Evolutionary conservation across 2,113 vertebrate genomes (phyloP), one percentile per base, ranked within the genome.

Genomic region (Bungarus multicinctus): DNA sequence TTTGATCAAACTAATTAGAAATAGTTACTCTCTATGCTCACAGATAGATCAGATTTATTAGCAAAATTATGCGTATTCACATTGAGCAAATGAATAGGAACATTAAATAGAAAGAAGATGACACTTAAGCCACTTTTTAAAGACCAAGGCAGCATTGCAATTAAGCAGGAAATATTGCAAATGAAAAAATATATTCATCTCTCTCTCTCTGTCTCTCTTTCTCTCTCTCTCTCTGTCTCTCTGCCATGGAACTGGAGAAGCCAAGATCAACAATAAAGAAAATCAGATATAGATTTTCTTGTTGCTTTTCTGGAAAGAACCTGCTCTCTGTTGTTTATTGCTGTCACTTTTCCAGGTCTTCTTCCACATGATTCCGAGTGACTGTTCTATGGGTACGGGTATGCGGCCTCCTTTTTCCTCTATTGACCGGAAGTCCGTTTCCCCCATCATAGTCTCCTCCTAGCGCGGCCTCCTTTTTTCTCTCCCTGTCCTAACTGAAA

Each of bases 1-100:
- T 97, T 96, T 96, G 95, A 96, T 97, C 96, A 97, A 97, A 96
- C 50, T 97, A 95, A 97, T 97, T 96, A 97, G 96, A 97, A 97
- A 93, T 92, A 92, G 94, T 96, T 97, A 94, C 91, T 96, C 95
- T 97, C 96, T 97, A 88, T 93, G 94, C 69, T 95, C 53, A 45
- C 20, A 94, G 89, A 95, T 97, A 93, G 14, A 97, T 96, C 91
- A 96, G 91, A 96, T 96, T 96, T 97, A 97, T 97, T 97, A 95
- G 91, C 93, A 95, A 96, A 97, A 96, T 95, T 96, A 93, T 95
- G 58, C 89, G 89, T 92, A 69, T 93, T 57, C 94, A 93, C 94
- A 95, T 30, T 81, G 11, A 94, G 87, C 90, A 95, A 97, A 97
- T 96, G 97, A 96, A 96, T 93, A 96, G 92, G 54, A 50, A 86